These are phyloP conservation scores for Stenotaenia linearis DNA, from an alignment of 2,888 invertebrate species.

Conservation along the genomic window DNA sequence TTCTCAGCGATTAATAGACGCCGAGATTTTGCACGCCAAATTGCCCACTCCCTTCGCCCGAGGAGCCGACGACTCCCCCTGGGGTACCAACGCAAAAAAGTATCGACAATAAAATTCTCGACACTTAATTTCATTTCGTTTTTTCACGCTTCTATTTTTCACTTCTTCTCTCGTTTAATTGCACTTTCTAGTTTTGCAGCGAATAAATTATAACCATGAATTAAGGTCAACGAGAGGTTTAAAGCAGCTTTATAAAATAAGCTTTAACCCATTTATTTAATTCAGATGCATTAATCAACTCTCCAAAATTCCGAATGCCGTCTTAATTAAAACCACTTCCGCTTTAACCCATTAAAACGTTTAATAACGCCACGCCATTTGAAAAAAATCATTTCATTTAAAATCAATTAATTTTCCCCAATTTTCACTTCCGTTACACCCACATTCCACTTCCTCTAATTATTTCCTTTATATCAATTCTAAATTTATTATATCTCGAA, in stretches of 20 bases:
- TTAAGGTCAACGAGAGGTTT: constrained; percentile 11
- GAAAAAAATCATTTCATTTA: no score
- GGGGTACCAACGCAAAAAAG: neutral
- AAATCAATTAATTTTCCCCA: no score
- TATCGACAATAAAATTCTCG: no score
- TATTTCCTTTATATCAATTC: no score
- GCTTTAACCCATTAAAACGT: neutral
- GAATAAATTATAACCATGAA: neutral
- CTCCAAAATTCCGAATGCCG: neutral
- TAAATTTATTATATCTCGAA: no score
- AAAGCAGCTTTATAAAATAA: neutral
- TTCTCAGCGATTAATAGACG: neutral
- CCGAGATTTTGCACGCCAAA: constrained; percentile 5
- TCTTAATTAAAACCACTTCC: constrained; percentile 6
- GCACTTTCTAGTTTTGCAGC: neutral
- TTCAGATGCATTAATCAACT: neutral
- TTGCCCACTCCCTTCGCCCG: constrained; percentile 6
- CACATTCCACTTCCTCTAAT: no score
- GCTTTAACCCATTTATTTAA: neutral
- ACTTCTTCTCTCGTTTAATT: no score
- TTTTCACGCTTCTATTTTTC: no score
- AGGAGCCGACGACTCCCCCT: neutral
- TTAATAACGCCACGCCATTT: no score
- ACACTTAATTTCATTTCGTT: no score
- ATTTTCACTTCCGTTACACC: no score